A percentile compares a stretch with the other conserved stretches of the same genome.
phyloP scores from a whole-genome alignment of 2,888 invertebrate species.

The Lysandra coridon region DNA sequence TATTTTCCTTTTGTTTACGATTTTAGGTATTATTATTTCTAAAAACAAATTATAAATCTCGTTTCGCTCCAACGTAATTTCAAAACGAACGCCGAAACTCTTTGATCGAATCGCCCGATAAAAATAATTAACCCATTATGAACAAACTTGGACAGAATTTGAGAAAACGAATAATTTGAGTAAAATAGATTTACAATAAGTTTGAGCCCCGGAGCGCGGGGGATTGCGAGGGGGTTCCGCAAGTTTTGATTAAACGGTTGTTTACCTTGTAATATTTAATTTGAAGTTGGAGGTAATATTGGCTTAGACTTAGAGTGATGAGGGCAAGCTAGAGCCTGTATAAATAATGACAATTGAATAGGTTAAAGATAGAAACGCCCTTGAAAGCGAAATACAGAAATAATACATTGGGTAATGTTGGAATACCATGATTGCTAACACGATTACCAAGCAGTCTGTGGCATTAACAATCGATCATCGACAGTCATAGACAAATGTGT shows the following conservation, averaged over 20 bases:
- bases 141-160: neutral
- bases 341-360: neutral
- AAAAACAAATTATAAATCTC: neutral
- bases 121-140: neutral
- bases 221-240: neutral
- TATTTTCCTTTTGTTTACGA: no score
- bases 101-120: neutral
- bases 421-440: no score
- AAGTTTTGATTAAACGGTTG: neutral
- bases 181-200: slow-evolving; percentile 1
- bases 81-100: neutral
- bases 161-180: slow-evolving; percentile 18
- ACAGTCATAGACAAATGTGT: no score
- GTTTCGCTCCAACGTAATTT: neutral
- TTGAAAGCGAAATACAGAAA: no score
- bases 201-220: neutral
- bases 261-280: slow-evolving; percentile 2
- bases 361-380: no score
- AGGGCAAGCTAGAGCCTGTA: neutral
- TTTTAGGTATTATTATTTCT: neutral
- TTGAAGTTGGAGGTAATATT: neutral
- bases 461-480: no score
- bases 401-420: no score
- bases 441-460: no score
- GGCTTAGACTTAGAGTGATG: neutral